These are phyloP conservation scores for Helicoverpa armigera DNA, from an alignment of 1,140 invertebrate genomes.

Conservation along the genomic window DNA sequence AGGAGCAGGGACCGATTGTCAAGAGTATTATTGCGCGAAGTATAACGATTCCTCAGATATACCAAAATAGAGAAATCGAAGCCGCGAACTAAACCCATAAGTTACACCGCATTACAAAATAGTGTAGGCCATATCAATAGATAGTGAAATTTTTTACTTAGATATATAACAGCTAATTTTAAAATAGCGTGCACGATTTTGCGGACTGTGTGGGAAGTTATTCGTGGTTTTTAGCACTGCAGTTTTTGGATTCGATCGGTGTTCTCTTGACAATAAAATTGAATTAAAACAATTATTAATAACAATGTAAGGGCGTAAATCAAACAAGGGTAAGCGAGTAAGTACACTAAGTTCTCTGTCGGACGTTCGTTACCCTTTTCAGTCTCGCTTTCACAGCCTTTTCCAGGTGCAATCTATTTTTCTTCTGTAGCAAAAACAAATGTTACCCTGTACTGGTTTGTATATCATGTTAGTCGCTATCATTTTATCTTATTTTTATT, in stretches of 20 bases:
- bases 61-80: constrained; percentile 11
- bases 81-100: neutral
- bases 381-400: constrained; percentile 83
- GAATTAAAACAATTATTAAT: constrained; percentile 69
- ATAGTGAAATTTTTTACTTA: neutral
- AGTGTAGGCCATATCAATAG: constrained; percentile 39
- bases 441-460: constrained; percentile 68
- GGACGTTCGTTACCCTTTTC: constrained; percentile 79
- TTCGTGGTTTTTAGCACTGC: constrained; percentile 2
- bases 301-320: constrained; percentile 64
- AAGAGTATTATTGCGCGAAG: constrained; percentile 55
- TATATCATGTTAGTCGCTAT: constrained; percentile 57
- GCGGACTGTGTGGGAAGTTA: constrained; percentile 18
- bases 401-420: constrained; percentile 86
- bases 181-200: constrained; percentile 48
- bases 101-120: constrained; percentile 20
- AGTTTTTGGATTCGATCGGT: constrained; percentile 28
- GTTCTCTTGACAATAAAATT: constrained; percentile 65
- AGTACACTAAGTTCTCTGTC: constrained; percentile 80
- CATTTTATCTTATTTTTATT: constrained; percentile 39
- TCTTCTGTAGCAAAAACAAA: constrained; percentile 86
- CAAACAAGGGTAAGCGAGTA: constrained; percentile 80
- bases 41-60: neutral
- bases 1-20: constrained; percentile 56
- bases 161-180: constrained; percentile 24